Evolutionary conservation across 2,797 vertebrate genomes (phyloP).

Genomic region (Anguilla pacifica): DNA sequence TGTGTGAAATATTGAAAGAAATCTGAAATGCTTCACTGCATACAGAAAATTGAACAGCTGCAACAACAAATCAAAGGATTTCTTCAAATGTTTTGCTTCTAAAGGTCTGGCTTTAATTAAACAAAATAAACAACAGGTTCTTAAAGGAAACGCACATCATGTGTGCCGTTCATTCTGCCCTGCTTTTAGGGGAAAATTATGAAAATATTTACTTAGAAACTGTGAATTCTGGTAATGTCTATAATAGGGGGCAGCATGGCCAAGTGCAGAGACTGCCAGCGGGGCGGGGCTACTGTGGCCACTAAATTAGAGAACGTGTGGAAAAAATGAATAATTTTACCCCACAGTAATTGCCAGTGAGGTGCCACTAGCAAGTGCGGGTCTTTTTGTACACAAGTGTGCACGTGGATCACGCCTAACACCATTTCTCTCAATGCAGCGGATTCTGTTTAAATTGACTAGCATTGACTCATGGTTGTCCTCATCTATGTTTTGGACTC

Average conservation of each 20-base stretch:
- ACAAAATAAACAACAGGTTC: constrained; percentile 65
- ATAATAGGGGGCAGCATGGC: constrained; percentile 71
- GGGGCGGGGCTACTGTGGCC: constrained; percentile 66
- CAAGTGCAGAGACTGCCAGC: constrained; percentile 42
- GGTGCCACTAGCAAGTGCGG: neutral
- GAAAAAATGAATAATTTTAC: constrained; percentile 57
- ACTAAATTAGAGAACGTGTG: constrained; percentile 73
- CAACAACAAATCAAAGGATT: constrained; percentile 44
- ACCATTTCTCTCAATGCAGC: constrained; percentile 6
- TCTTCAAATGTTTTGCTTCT: constrained; percentile 55
- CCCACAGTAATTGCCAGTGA: constrained; percentile 21
- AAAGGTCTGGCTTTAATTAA: constrained; percentile 61
- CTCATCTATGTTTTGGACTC: neutral
- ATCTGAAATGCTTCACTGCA: constrained; percentile 54
- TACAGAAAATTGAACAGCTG: constrained; percentile 56
- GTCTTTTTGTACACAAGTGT: neutral
- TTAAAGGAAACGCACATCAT: constrained; percentile 51
- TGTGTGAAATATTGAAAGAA: constrained; percentile 53
- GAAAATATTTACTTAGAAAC: constrained; percentile 45
- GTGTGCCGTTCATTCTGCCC: constrained; percentile 40
- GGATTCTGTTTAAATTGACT: neutral
- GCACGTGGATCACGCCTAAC: neutral
- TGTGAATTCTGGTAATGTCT: constrained; percentile 67
- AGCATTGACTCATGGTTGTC: neutral
- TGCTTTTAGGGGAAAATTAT: constrained; percentile 43